Evolutionary conservation across 2,113 vertebrate species (phyloP), one percentile per base, ranked within the genome.

Genomic region (Nesospiza acunhae): DNA sequence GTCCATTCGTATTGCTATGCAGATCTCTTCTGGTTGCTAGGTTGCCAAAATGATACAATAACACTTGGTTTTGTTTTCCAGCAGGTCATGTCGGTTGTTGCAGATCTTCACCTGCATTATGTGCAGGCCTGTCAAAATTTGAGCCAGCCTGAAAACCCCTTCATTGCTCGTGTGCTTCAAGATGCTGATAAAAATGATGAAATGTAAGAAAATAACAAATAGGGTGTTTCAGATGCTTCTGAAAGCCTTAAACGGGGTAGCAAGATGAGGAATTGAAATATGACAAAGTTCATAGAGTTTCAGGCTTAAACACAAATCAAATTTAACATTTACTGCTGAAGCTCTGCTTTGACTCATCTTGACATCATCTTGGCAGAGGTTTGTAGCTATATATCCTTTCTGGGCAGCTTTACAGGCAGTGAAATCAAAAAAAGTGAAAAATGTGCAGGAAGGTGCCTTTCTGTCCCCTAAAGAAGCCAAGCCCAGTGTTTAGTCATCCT

Each of bases 151-250:
- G 70, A 84, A 52, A 99, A 99, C 53, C 91, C 96, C 12, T 97
- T 96, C 44, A 28, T 99, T 94, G 56, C 90, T 56, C 74, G 50
- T 5, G 78, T 96, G 67, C 94, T 99, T 41, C 87, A 94, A 49
- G 91, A 95, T 27, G 50, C 91, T 3, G 91, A 93, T 52, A 50
- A 50, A 85, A 85, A 60, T 4, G 50, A 88, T 44, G 64, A 90
- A 49, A 87, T 12, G 98, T 98, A 97, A 98, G 98, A 72, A 94
- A 83, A 84, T 64, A 84, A 37, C 56, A 39, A 82, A 50, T 6
- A 11, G 27, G 3, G 14, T 56, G 68, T 91, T 88, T 76, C 49
- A 69, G 86, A 84, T 84, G 33, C 56, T 89, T 95, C 80, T 96
- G 76, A 87, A 92, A 58, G n/a, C 46, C 49, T 92, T 84, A 72